Base-by-base conservation (phyloP, 1,140 invertebrate genomes). In the Palaemon carinicauda region DNA sequence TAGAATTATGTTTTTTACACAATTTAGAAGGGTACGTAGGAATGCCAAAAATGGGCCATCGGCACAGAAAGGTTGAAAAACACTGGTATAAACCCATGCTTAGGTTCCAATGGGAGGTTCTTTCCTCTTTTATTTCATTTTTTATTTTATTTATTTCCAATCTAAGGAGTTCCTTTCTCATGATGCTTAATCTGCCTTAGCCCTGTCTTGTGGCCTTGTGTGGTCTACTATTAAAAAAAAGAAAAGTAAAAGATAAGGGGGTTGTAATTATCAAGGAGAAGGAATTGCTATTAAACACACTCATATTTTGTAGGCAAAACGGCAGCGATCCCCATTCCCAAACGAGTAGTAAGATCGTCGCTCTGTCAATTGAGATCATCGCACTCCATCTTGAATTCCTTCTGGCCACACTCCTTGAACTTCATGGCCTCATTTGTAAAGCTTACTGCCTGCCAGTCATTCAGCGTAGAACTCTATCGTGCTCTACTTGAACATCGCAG, bases 241-340 rank as follows among this genome's bases (percentile, higher is more conserved):
- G 41, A 41, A 12, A 71, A 79, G 56, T 79, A 82, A 83, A 83
- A 80, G 53, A 71, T 51, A 75, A 86, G 80, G 84, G 77, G 84
- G 73, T 85, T 41, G 80, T 86, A 54, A 80, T 21, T 56, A 41
- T 41, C 1, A 41, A 41, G 12, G 12, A 80, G 31, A 60, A 80
- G 84, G 65, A 73, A 86, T 69, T 86, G 84, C 41, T 86, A 87
- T 87, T 87, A 71, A 87, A 80, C 75, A 81, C 85, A 87, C 85
- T 87, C 85, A 87, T 87, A 87, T 87, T 87, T 87, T 87, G 85
- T 87, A 87, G 85, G 85, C 85, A 87, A 87, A 81, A 87, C 85
- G 85, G 85, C 85, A 81, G 85, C 81, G 85, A 87, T 82, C 85
- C 85, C 85, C 85, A 87, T 87, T 87, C 85, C 85, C 85, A 87